A percentile compares a stretch with the other conserved stretches of the same genome.
Conservation (phyloP, 2,888 invertebrate species). For the Cheilosia soror region DNA sequence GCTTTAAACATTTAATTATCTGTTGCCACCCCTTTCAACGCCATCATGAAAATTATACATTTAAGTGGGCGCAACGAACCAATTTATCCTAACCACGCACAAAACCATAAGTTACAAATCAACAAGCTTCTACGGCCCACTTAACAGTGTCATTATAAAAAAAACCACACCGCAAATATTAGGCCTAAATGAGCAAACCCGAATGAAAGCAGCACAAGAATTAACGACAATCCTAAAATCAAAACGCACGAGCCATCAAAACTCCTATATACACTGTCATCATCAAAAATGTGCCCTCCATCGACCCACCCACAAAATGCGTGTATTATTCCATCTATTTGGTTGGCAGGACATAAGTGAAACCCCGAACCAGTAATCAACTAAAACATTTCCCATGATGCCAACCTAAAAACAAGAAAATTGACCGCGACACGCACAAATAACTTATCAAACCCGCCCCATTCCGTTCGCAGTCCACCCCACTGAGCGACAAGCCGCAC, state of each 20-base stretch:
- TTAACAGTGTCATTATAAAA: slow-evolving; percentile 68
- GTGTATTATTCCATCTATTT: slow-evolving; percentile 51
- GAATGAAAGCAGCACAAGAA: slow-evolving; percentile 11
- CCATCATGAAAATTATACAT: not conserved
- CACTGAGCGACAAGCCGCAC: not conserved
- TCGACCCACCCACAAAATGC: slow-evolving; percentile 3
- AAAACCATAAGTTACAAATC: slow-evolving; percentile 39
- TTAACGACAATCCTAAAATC: slow-evolving; percentile 44
- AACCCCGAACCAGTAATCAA: slow-evolving; percentile 71
- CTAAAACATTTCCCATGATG: slow-evolving; percentile 68
- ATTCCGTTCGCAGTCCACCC: not conserved
- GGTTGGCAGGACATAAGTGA: slow-evolving; percentile 69
- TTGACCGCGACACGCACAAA: slow-evolving; percentile 73
- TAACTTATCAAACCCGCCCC: slow-evolving; percentile 39
- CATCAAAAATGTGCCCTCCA: not conserved
- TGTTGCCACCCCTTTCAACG: slow-evolving; percentile 54
- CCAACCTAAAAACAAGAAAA: slow-evolving; percentile 72
- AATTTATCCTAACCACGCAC: slow-evolving; percentile 23
- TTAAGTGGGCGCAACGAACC: slow-evolving; percentile 27
- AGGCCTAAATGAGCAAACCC: slow-evolving; percentile 20
- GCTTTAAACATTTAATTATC: slow-evolving; percentile 32
- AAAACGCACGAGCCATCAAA: slow-evolving; percentile 62
- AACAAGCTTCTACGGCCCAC: slow-evolving; percentile 70
- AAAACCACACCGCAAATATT: slow-evolving; percentile 28
- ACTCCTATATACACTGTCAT: slow-evolving; percentile 12